These are phyloP conservation scores for Bungarus multicinctus DNA, from an alignment of 2,113 vertebrate species.

Conservation along the genomic window DNA sequence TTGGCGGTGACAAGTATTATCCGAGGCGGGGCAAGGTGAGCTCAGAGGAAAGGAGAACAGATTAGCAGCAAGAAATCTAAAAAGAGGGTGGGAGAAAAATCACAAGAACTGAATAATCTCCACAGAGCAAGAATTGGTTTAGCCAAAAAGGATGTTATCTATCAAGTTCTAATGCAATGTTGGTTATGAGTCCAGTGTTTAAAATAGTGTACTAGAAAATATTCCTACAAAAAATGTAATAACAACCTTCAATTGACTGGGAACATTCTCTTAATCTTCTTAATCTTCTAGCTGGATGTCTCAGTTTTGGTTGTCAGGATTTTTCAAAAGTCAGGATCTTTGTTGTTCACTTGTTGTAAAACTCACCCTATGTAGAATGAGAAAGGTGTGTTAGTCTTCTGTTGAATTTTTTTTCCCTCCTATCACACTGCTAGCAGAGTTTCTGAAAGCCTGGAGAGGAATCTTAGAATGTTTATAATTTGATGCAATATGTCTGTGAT, in stretches of 20 bases:
- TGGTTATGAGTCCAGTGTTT: slow-evolving; percentile 21
- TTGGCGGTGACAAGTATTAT: slow-evolving; percentile 89
- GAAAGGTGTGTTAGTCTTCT: slow-evolving; percentile 18
- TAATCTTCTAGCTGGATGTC: not conserved
- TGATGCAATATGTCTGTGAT: slow-evolving; percentile 6
- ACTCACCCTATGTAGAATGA: not conserved
- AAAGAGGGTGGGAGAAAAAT: slow-evolving; percentile 53
- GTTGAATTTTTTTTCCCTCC: not conserved
- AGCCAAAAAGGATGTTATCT: slow-evolving; percentile 26
- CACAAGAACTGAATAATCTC: slow-evolving; percentile 32
- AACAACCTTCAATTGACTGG: not conserved
- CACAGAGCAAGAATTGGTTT: slow-evolving; percentile 62
- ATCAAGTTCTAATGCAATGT: slow-evolving; percentile 10
- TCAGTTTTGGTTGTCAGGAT: slow-evolving; percentile 30
- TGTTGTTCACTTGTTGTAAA: not conserved
- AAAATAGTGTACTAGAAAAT: not conserved
- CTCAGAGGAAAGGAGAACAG: slow-evolving; percentile 74
- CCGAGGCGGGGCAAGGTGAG: slow-evolving; percentile 97
- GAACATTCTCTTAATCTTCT: not conserved
- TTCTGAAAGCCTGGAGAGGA: slow-evolving; percentile 10
- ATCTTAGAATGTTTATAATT: slow-evolving; percentile 26
- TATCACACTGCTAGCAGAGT: not conserved
- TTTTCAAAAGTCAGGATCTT: slow-evolving; percentile 23
- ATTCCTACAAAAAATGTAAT: not conserved
- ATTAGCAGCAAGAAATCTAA: slow-evolving; percentile 46